A percentile compares a stretch with the other conserved stretches of the same genome.
Conservation (phyloP, 2,888 invertebrate species). For the Hirtodrosophila alboralis region DNA sequence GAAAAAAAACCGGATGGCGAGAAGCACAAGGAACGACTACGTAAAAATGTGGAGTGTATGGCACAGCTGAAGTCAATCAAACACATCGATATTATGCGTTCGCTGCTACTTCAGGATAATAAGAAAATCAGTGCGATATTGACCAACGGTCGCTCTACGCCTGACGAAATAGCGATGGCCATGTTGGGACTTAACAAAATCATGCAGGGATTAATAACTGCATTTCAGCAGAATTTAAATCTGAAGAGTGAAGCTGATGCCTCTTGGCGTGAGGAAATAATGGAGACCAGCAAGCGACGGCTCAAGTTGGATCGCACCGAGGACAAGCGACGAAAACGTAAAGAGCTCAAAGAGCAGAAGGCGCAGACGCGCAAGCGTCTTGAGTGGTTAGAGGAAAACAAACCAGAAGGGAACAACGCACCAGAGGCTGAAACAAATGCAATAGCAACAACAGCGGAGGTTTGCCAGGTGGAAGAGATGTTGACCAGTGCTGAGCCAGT, state of each 20-base stretch:
- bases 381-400: constrained; percentile 78
- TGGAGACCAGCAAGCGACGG: constrained; percentile 77
- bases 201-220: constrained; percentile 57
- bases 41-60: constrained; percentile 68
- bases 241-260: constrained; percentile 50
- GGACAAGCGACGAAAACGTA: constrained; percentile 66
- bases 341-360: constrained; percentile 70
- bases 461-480: background rate
- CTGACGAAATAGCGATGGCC: constrained; percentile 80
- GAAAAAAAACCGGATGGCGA: constrained; percentile 73
- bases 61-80: constrained; percentile 75
- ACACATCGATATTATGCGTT: constrained; percentile 69
- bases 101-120: constrained; percentile 67
- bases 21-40: constrained; percentile 68
- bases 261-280: constrained; percentile 74
- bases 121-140: constrained; percentile 70
- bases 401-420: constrained; percentile 5
- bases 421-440: background rate
- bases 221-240: constrained; percentile 61
- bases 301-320: constrained; percentile 70
- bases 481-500: too few relatives aligned
- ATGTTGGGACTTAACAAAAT: constrained; percentile 78
- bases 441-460: background rate
- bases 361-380: constrained; percentile 63
- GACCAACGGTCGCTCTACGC: constrained; percentile 76